Evolutionary conservation across 2,113 vertebrate genomes (phyloP).

Genomic region (Sminthopsis crassicaudata): DNA sequence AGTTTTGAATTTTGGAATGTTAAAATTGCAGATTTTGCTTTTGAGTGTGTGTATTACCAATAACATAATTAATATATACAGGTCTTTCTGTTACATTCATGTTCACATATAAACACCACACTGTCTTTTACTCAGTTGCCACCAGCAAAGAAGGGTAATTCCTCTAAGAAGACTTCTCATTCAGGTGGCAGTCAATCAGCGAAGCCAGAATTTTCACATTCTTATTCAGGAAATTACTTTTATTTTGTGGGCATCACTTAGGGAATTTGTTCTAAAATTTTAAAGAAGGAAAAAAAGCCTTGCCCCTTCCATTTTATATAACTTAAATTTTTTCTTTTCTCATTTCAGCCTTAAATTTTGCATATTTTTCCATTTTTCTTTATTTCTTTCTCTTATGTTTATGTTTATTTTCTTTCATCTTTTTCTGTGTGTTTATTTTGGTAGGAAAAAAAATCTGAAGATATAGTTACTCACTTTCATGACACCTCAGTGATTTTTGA

Average conservation of each 20-base stretch:
- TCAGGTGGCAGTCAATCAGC: slow-evolving; percentile 76
- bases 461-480: slow-evolving; percentile 23
- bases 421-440: slow-evolving; percentile 36
- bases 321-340: slow-evolving; percentile 59
- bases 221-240: slow-evolving; percentile 58
- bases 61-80: slow-evolving; percentile 71
- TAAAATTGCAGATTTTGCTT: slow-evolving; percentile 50
- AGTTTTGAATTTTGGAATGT: slow-evolving; percentile 60
- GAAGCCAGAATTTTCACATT: slow-evolving; percentile 74
- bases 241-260: slow-evolving; percentile 50
- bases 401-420: slow-evolving; percentile 19
- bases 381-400: slow-evolving; percentile 39
- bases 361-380: slow-evolving; percentile 47
- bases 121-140: slow-evolving; percentile 71
- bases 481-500: slow-evolving; percentile 11
- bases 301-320: slow-evolving; percentile 59
- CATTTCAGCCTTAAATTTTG: slow-evolving; percentile 56
- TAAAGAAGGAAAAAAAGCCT: slow-evolving; percentile 23
- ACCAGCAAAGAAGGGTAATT: slow-evolving; percentile 76
- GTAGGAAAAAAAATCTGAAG: slow-evolving; percentile 26
- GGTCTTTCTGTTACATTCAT: slow-evolving; percentile 72
- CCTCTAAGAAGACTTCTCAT: slow-evolving; percentile 80
- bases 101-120: slow-evolving; percentile 72
- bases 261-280: slow-evolving; percentile 45
- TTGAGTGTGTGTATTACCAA: slow-evolving; percentile 54